phyloP scores from a whole-genome alignment of 2,888 invertebrate species.

The Nebria salina region DNA sequence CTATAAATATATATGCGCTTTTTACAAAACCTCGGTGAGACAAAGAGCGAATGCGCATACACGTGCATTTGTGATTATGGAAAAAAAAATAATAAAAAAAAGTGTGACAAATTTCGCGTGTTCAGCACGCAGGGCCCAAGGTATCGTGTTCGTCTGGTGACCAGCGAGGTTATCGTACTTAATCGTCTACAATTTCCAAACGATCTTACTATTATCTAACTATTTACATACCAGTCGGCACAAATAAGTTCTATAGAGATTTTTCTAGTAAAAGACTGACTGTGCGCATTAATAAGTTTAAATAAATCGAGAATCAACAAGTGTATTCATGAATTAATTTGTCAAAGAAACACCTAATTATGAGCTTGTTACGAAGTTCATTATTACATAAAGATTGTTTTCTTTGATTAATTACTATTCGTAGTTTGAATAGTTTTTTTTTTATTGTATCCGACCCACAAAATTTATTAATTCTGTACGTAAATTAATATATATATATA shows the following conservation, averaged over 20 bases:
- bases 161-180: conserved; percentile 40
- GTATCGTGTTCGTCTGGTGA: conserved; percentile 38
- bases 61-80: background rate
- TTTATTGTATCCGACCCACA: no score
- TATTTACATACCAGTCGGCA: background rate
- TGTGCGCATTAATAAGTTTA: background rate
- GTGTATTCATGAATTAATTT: background rate
- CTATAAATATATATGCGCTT: no score
- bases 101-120: background rate
- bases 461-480: no score
- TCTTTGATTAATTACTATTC: no score
- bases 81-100: conserved; percentile 2
- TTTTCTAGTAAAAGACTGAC: background rate
- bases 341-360: background rate
- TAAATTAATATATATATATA: background rate
- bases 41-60: background rate
- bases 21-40: background rate
- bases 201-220: background rate
- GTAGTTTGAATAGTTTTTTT: no score
- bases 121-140: background rate
- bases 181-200: background rate
- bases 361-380: background rate
- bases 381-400: no score
- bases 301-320: background rate
- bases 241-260: background rate